Evolutionary conservation across 2,113 vertebrate species (phyloP).

Genomic region (Daphoenositta chrysoptera): DNA sequence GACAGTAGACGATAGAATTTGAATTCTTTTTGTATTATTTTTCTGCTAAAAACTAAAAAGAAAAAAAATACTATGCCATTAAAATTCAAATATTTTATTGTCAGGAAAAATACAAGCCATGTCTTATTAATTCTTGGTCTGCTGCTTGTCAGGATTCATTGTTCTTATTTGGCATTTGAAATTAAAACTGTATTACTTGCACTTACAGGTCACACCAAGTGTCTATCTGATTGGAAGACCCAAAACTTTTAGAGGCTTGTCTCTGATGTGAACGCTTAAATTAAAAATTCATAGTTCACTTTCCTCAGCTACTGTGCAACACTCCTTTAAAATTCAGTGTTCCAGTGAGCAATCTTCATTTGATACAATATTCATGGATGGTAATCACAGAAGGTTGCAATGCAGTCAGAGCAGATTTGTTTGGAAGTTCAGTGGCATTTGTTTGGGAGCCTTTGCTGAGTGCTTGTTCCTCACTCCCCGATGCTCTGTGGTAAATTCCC

Average conservation of each 20-base stretch:
- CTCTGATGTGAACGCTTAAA: slow-evolving; percentile 12
- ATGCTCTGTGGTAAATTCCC: background rate
- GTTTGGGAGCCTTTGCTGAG: slow-evolving; percentile 25
- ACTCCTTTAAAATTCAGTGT: slow-evolving; percentile 46
- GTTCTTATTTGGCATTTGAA: background rate
- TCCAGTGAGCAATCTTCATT: slow-evolving; percentile 32
- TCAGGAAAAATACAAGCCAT: background rate
- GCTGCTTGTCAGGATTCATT: background rate
- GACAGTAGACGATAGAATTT: background rate
- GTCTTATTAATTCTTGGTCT: background rate
- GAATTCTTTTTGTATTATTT: background rate
- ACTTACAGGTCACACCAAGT: background rate
- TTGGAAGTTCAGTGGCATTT: slow-evolving; percentile 45
- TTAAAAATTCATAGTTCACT: slow-evolving; percentile 47
- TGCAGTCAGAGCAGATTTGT: slow-evolving; percentile 44
- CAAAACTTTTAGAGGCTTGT: background rate
- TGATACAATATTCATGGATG: slow-evolving; percentile 56
- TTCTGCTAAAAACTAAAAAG: background rate
- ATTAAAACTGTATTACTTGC: background rate
- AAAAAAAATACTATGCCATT: background rate
- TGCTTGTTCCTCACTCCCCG: background rate
- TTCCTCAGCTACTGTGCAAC: background rate
- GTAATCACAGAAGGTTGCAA: slow-evolving; percentile 47
- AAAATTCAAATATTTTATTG: background rate
- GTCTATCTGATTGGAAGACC: background rate